Conservation (phyloP, 2,113 vertebrate genomes). For the Hemiprocne comata region DNA sequence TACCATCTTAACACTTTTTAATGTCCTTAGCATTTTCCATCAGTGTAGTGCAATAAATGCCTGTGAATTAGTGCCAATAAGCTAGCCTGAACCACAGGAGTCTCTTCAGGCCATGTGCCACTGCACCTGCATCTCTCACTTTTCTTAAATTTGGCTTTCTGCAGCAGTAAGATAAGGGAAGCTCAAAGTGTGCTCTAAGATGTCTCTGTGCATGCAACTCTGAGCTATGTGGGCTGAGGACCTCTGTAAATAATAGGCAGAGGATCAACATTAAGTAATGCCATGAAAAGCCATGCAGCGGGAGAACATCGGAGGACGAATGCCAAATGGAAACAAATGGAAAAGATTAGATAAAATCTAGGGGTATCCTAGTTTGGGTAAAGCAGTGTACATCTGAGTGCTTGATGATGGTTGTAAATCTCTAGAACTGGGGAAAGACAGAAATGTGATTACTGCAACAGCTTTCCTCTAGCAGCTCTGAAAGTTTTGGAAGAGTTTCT, state of each 20-base stretch:
- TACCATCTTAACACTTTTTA: background rate
- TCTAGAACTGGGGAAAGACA: background rate
- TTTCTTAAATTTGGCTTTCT: background rate
- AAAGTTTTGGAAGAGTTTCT: background rate
- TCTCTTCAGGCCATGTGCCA: background rate
- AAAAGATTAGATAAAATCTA: background rate
- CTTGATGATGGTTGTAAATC: background rate
- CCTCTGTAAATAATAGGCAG: background rate
- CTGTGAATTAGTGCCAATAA: background rate
- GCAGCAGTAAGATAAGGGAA: background rate
- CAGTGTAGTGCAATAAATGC: background rate
- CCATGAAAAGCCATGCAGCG: background rate
- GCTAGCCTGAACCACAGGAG: background rate
- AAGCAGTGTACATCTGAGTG: background rate
- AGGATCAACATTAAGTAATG: background rate
- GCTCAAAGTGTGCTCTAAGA: accelerated
- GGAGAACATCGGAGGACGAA: background rate
- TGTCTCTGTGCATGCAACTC: background rate
- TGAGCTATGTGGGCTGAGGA: background rate
- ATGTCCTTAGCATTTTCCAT: background rate
- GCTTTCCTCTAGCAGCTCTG: background rate
- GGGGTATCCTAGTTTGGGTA: background rate
- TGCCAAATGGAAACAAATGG: background rate
- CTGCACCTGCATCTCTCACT: background rate
- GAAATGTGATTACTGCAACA: background rate